Evolutionary conservation across 2,113 vertebrate species (phyloP).

Genomic region (Cercocebus atys): DNA sequence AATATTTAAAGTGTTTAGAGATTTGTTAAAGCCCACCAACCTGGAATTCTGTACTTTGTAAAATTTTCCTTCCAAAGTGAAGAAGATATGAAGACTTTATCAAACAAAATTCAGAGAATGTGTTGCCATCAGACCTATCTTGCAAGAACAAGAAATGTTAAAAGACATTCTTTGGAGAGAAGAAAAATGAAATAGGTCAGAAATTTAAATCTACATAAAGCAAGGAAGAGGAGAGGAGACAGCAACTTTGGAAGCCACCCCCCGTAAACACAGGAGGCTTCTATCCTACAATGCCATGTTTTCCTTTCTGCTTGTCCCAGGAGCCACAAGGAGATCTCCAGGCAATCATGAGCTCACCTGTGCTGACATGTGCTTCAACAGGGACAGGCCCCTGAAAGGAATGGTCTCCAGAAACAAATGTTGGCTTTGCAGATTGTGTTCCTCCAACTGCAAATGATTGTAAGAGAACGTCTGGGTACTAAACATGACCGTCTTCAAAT

Average conservation of each 20-base stretch:
- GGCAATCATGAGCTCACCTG: background rate
- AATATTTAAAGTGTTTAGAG: background rate
- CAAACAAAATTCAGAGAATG: background rate
- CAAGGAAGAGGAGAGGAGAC: background rate
- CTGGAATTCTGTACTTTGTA: background rate
- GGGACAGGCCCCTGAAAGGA: rapidly evolving
- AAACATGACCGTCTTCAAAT: background rate
- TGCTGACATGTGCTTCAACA: background rate
- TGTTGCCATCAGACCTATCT: background rate
- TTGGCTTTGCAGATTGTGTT: background rate
- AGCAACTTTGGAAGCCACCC: background rate
- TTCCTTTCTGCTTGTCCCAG: background rate
- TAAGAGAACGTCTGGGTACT: background rate
- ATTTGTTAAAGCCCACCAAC: background rate
- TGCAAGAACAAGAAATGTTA: background rate
- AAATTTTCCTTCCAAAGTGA: background rate
- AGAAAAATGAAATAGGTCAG: background rate
- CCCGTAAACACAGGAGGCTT: background rate
- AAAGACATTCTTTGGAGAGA: background rate
- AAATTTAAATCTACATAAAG: background rate
- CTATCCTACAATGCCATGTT: rapidly evolving
- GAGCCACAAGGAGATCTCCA: background rate
- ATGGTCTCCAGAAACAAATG: background rate
- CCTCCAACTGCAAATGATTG: background rate
- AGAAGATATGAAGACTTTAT: background rate